Evolutionary conservation across 2,797 vertebrate genomes (phyloP).

Genomic region (Clarias pachynema): DNA sequence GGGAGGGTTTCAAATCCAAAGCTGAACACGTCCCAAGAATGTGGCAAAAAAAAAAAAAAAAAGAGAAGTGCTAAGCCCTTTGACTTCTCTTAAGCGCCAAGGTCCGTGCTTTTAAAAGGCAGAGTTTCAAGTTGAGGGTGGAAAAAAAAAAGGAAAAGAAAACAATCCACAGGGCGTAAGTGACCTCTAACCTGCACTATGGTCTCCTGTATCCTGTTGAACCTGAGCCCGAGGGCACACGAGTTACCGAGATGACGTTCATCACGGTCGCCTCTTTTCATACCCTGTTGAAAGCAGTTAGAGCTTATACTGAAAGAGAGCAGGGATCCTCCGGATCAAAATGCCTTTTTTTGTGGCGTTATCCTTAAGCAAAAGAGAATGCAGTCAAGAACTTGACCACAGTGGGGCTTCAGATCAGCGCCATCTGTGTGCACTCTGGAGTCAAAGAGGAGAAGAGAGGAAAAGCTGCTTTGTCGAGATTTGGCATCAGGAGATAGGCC

Average conservation of each 20-base stretch:
- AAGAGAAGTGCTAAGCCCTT: conserved; percentile 3
- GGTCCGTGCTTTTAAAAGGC: conserved; percentile 23
- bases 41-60: conserved; percentile 39
- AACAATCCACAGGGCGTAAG: conserved; percentile 31
- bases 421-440: conserved; percentile 57
- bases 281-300: conserved; percentile 33
- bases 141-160: neutral
- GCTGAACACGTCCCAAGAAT: conserved; percentile 46
- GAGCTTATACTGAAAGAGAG: conserved; percentile 10
- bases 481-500: conserved; percentile 56
- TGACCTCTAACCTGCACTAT: conserved; percentile 36
- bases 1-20: conserved; percentile 47
- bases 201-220: conserved; percentile 41
- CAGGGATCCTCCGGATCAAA: conserved; percentile 16
- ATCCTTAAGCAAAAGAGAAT: conserved; percentile 59
- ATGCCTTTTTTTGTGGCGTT: conserved; percentile 15
- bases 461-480: conserved; percentile 68
- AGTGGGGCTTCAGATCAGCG: conserved; percentile 43
- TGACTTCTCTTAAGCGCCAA: conserved; percentile 9
- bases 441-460: conserved; percentile 55
- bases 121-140: conserved; percentile 12
- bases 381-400: conserved; percentile 54
- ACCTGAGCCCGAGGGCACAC: conserved; percentile 23
- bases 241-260: conserved; percentile 34
- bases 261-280: conserved; percentile 46